Conservation (phyloP, 2,888 invertebrate genomes). For the Hypercompe scribonia region DNA sequence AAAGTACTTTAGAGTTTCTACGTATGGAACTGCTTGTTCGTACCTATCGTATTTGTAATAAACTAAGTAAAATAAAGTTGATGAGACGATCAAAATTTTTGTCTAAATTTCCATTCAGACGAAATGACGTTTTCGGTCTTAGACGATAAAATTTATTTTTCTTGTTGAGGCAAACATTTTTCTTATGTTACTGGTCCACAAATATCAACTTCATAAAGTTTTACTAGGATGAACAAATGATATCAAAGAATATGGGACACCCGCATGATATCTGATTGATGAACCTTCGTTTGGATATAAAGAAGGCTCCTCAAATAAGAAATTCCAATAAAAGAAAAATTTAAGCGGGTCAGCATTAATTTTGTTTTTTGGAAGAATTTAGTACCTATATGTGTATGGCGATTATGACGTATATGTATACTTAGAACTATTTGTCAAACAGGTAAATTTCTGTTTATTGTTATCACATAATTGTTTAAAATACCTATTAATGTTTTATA, state of each 20-base stretch:
- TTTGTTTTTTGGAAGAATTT: background rate
- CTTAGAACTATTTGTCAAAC: too few species aligned
- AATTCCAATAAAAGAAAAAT: background rate
- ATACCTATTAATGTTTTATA: too few species aligned
- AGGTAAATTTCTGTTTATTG: too few species aligned
- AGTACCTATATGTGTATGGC: background rate
- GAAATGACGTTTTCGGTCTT: background rate
- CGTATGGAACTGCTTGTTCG: too few species aligned
- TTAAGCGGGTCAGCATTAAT: background rate
- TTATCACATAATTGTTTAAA: too few species aligned
- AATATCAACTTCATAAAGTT: background rate
- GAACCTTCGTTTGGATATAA: background rate
- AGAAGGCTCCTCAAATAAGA: background rate
- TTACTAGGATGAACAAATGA: background rate
- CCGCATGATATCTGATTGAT: background rate
- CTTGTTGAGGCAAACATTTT: background rate
- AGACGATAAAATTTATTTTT: background rate
- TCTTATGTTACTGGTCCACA: too few species aligned
- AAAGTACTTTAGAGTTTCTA: too few species aligned
- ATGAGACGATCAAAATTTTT: background rate
- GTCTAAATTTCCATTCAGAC: background rate
- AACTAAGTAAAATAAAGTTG: background rate
- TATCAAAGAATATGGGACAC: background rate
- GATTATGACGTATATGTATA: background rate
- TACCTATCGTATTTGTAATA: background rate